Conservation (phyloP, 2,888 invertebrate species). For the Cheilosia urbana region DNA sequence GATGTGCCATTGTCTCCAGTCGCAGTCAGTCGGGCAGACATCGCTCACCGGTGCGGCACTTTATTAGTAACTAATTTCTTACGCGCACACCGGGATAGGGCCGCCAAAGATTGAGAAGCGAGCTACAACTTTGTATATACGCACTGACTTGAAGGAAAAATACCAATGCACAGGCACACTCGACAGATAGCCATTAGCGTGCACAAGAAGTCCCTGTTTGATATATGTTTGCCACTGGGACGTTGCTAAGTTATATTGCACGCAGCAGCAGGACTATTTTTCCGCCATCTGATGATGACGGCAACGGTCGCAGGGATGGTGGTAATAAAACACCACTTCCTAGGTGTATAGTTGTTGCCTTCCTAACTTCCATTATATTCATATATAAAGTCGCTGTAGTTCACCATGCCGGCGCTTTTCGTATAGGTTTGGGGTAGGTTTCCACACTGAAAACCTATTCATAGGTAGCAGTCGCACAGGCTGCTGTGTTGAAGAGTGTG, state of each 20-base stretch:
- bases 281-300: constrained; percentile 39
- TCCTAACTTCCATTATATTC: constrained; percentile 46
- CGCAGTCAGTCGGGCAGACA: constrained; percentile 36
- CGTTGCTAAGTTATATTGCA: constrained; percentile 41
- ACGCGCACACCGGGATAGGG: neutral
- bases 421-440: neutral
- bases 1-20: constrained; percentile 51
- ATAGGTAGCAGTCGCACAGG: constrained; percentile 36
- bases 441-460: neutral
- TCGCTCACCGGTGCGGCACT: constrained; percentile 55
- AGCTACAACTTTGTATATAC: neutral
- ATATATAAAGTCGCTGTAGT: constrained; percentile 30
- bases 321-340: constrained; percentile 61
- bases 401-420: constrained; percentile 26
- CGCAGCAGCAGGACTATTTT: constrained; percentile 51
- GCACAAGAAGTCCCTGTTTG: constrained; percentile 17
- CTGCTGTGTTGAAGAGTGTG: constrained; percentile 19
- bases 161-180: neutral
- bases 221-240: constrained; percentile 55
- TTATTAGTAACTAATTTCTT: constrained; percentile 66
- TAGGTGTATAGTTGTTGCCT: constrained; percentile 4
- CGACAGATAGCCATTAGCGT: neutral
- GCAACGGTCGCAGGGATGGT: constrained; percentile 1
- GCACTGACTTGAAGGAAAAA: neutral
- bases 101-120: constrained; percentile 32